Evolutionary conservation across 2,888 invertebrate species (phyloP).

Genomic region (Drosophila meridiana): DNA sequence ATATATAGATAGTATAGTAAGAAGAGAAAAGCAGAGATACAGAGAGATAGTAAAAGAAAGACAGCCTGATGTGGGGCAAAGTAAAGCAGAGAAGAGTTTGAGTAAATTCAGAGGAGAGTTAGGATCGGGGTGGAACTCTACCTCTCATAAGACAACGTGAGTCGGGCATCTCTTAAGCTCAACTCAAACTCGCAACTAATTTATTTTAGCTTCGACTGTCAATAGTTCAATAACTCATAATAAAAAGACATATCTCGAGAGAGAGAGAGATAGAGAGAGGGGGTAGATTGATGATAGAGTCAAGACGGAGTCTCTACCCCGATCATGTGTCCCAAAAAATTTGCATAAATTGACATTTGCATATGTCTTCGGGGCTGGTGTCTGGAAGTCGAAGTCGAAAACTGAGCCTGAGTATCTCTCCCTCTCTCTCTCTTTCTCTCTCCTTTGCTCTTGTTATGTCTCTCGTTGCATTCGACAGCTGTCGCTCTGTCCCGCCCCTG

Average conservation of each 20-base stretch:
- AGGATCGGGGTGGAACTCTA: not conserved
- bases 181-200: constrained; percentile 40
- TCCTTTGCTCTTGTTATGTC: not conserved
- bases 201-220: constrained; percentile 78
- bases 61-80: no score
- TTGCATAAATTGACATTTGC: constrained; percentile 71
- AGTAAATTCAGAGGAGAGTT: not conserved
- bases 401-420: constrained; percentile 6
- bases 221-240: constrained; percentile 77
- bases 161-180: not conserved
- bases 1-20: no score
- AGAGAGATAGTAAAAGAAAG: no score
- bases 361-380: constrained; percentile 46
- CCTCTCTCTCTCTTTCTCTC: not conserved
- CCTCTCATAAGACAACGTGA: not conserved
- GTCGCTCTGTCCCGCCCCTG: constrained; percentile 18
- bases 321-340: constrained; percentile 62
- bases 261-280: constrained; percentile 7
- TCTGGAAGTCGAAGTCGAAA: constrained; percentile 12
- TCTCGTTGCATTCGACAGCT: constrained; percentile 23
- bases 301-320: constrained; percentile 14
- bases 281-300: not conserved
- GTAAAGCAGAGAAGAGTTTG: not conserved
- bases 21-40: no score
- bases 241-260: constrained; percentile 1